Evolutionary conservation across 2,113 vertebrate species (phyloP), one percentile per base, ranked within the genome.

Genomic region (Agapornis roseicollis): DNA sequence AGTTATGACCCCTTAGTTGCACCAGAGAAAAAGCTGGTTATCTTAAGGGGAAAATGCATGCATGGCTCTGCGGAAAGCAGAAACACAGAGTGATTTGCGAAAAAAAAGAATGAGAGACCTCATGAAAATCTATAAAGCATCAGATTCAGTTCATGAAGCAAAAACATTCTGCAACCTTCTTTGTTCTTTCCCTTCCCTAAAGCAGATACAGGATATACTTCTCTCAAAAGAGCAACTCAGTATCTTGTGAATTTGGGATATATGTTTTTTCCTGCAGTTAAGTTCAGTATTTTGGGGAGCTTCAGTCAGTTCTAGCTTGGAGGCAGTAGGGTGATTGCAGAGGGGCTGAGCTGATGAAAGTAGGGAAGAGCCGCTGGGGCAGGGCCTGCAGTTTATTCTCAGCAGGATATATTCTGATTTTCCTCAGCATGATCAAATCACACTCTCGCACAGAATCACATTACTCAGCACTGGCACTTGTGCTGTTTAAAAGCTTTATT

Each of bases 361-460:
- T 0, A 0, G 6, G 13, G 35, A 42, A 64, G 16, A 42, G 11
- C 24, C 0, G 1, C 46, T 17, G 27, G 28, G n/a, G 17, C 58
- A 90, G 50, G 28, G 5, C 42, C n/a, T 58, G 56, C 35, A 58
- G 33, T 25, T 74, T 25, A 3, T 17, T 12, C 20, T 71, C 28
- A 15, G 50, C 16, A 23, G 33, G 10, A 5, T 22, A 4, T 25
- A 14, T 66, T 84, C 28, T 55, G 20, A 19, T 61, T 74, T 71
- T 80, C 39, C 49, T 25, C 15, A 55, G 49, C 47, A 12, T 7
- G 18, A 68, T 50, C 37, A 76, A 66, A 61, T 46, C 28, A 9
- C 33, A 18, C 44, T 56, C 58, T 56, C 13, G 5, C 24, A 41
- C 24, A 61, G 47, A 46, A 56, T 7, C 23, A 35, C 28, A 28